These are phyloP conservation scores for Dendrolimus kikuchii DNA, from an alignment of 1,140 invertebrate species.

Conservation along the genomic window DNA sequence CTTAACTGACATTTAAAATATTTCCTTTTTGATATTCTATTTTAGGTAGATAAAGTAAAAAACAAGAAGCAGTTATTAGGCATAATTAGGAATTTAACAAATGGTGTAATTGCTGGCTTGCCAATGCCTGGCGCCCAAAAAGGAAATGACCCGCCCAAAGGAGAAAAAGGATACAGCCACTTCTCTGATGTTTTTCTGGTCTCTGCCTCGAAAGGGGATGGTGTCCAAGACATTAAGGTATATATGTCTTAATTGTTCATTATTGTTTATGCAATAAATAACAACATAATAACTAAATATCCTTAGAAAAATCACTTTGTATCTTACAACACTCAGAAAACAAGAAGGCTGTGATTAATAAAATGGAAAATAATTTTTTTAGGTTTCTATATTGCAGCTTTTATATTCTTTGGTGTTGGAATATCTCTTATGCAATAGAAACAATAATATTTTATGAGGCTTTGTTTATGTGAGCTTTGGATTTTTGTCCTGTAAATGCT, in stretches of 20 bases:
- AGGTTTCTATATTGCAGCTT: too few species aligned
- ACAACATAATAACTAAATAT: too few species aligned
- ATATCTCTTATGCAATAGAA: too few species aligned
- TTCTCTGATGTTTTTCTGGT: constrained; percentile 92
- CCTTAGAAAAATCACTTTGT: too few species aligned
- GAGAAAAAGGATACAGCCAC: constrained; percentile 77
- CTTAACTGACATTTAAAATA: neutral
- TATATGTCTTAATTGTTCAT: constrained; percentile 8
- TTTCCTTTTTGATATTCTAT: constrained; percentile 21
- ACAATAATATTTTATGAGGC: too few species aligned
- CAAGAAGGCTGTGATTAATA: too few species aligned
- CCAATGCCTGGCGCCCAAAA: constrained; percentile 32
- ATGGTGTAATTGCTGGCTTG: constrained; percentile 73
- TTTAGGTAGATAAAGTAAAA: constrained; percentile 85
- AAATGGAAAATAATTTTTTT: too few species aligned
- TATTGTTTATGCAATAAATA: too few species aligned
- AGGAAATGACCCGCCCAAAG: constrained; percentile 21
- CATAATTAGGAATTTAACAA: constrained; percentile 78
- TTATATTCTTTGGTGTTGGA: too few species aligned
- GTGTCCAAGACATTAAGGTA: constrained; percentile 84
- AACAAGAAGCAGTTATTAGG: constrained; percentile 83
- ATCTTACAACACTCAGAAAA: too few species aligned
- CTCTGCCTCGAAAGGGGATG: constrained; percentile 85
- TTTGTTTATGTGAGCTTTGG: too few species aligned
- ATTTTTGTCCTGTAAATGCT: too few species aligned